A percentile compares a stretch with the other conserved stretches of the same genome.
These are phyloP conservation scores for Addax nasomaculatus DNA, from an alignment of 2,113 vertebrate species.

Conservation along the genomic window DNA sequence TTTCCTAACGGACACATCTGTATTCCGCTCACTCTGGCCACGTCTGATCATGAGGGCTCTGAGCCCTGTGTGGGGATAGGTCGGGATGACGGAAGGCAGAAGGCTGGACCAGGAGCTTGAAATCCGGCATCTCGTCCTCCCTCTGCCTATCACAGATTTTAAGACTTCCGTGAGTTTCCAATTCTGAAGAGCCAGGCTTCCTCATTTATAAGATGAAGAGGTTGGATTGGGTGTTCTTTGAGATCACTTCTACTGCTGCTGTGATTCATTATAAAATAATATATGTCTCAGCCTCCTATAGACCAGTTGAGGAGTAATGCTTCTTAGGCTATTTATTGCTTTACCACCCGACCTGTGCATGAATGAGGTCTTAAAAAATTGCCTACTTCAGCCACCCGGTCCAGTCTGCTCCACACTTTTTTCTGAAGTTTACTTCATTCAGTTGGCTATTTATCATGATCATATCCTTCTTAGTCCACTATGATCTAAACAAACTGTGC, in stretches of 20 bases:
- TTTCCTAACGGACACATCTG: not conserved
- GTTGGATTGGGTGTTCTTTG: not conserved
- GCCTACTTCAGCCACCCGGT: not conserved
- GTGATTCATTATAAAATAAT: not conserved
- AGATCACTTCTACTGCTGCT: not conserved
- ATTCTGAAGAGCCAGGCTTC: not conserved
- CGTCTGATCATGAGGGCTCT: accelerated
- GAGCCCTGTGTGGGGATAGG: not conserved
- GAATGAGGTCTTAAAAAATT: not conserved
- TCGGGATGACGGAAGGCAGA: not conserved
- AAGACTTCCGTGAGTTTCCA: not conserved
- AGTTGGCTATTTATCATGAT: not conserved
- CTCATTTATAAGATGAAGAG: not conserved
- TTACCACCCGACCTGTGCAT: accelerated
- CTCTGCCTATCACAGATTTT: not conserved
- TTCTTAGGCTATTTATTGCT: not conserved
- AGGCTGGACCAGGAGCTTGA: not conserved
- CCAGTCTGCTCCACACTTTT: not conserved
- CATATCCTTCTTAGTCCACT: not conserved
- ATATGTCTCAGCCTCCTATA: accelerated
- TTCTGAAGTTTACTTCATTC: not conserved
- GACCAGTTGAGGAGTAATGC: not conserved
- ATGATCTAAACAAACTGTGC: not conserved
- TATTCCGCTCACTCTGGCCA: not conserved
- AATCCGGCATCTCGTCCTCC: not conserved